These are phyloP conservation scores for human (Homo sapiens) DNA, from an alignment of 2,113 vertebrate species.

Conservation along the genomic window DNA sequence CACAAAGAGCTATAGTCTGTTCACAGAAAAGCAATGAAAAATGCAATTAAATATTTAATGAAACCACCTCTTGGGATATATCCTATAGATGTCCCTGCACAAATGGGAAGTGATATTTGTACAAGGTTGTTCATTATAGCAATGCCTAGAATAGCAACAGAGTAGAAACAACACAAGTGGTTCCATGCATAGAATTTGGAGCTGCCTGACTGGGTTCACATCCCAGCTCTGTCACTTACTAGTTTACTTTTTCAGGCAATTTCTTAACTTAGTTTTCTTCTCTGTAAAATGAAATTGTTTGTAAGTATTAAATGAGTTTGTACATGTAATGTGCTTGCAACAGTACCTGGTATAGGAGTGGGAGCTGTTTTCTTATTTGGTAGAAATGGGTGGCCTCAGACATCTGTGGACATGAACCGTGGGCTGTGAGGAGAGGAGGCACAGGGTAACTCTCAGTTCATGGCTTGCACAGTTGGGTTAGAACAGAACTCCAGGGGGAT, in stretches of 20 bases:
- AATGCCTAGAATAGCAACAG: not conserved
- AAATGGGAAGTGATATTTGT: not conserved
- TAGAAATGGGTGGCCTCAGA: not conserved
- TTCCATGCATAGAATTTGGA: not conserved
- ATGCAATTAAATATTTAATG: not conserved
- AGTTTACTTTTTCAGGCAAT: not conserved
- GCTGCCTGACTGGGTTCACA: too few relatives aligned
- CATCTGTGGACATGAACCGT: rapidly evolving
- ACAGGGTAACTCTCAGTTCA: too few relatives aligned
- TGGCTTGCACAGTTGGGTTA: not conserved
- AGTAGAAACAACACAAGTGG: not conserved
- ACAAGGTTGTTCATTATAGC: rapidly evolving
- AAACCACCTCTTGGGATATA: not conserved
- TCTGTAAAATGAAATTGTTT: not conserved
- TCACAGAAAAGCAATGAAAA: not conserved
- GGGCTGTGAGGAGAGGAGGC: not conserved
- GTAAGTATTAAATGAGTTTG: not conserved
- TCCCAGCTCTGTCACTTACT: not conserved
- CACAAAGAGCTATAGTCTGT: not conserved
- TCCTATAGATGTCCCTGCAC: not conserved
- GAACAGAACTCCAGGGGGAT: not conserved
- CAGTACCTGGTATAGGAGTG: not conserved
- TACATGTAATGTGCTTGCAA: rapidly evolving
- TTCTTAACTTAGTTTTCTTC: not conserved
- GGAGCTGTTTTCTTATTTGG: not conserved